Base-by-base conservation (phyloP, 1,140 invertebrate genomes). In the Diachasma alloeum region DNA sequence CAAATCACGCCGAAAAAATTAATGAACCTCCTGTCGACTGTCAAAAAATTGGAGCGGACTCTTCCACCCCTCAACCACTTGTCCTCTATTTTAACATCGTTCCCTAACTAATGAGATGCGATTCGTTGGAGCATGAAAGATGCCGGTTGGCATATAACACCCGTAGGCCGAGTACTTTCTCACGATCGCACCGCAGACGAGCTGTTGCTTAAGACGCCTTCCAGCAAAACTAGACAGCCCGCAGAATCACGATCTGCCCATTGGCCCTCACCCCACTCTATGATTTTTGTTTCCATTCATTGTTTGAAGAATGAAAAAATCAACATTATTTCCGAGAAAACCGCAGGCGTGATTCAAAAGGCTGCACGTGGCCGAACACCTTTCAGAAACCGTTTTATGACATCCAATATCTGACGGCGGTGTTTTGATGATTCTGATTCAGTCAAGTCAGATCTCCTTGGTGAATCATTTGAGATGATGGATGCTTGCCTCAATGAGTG, bases 121-220 rank as follows among this genome's bases (percentile, higher is more conserved):
- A 63, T 63, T 63, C 24, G 59, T 26, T 63, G 59, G 24, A 63
- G 59, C 59, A 63, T 24, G 22, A 63, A 63, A 63, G 59, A 63
- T 63, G 19, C 59, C 59, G 24, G 59, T 63, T 63, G 59, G 59
- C 59, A 63, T 63, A 63, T 63, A 63, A 63, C 59, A 63, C 59
- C 59, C 59, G 24, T 24, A 63, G 59, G 59, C 59, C 59, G 59
- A 63, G 59, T 63, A 63, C 24, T 63, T 63, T 63, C 59, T 63
- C 59, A 63, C 59, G 59, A 63, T 63, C 59, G 59, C 22, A 63
- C 59, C 59, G 59, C 59, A 63, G 59, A 63, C 59, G 59, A 63
- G 59, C 59, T 77, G 76, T 80, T 80, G 79, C 75, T 68, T 72
- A 76, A 76, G 63, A 80, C 63, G 63, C 78, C 78, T 79, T 71